Conservation (phyloP, 2,888 invertebrate genomes). For the Hypomecis punctinalis region DNA sequence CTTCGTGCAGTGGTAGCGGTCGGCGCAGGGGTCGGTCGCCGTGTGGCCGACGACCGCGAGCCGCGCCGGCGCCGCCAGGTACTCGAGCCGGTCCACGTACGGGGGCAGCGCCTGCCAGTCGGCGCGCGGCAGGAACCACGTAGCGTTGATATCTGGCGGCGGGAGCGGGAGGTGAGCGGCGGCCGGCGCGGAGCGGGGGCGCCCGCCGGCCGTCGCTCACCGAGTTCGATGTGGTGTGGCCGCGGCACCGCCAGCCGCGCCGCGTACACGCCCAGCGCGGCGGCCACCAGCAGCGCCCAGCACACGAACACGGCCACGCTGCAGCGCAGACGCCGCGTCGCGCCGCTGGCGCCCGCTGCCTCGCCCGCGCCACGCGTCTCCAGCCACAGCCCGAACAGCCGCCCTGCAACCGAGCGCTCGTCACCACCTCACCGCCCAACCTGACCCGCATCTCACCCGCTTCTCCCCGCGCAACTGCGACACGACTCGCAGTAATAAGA, state of each 20-base stretch:
- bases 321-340: conserved; percentile 55
- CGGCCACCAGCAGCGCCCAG: conserved; percentile 71
- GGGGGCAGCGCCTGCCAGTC: conserved; percentile 67
- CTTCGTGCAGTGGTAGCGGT: neutral
- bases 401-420: conserved; percentile 2
- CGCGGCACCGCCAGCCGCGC: neutral
- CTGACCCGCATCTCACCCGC: neutral
- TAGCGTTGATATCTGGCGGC: neutral
- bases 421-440: neutral
- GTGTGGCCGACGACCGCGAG: conserved; percentile 1
- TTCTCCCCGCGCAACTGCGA: too few species aligned
- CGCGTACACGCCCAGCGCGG: conserved; percentile 16
- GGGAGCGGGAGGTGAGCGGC: neutral
- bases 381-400: conserved; percentile 1
- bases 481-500: too few species aligned
- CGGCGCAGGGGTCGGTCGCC: neutral
- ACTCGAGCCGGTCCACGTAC: neutral
- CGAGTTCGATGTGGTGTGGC: conserved; percentile 1
- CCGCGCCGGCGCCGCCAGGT: neutral
- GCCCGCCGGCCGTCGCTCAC: neutral
- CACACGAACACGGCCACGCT: conserved; percentile 77
- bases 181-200: neutral
- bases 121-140: conserved; percentile 75
- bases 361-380: neutral
- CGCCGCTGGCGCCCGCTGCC: neutral